phyloP scores from a whole-genome alignment of 2,113 vertebrate species.

The Rhabdomys dilectus region DNA sequence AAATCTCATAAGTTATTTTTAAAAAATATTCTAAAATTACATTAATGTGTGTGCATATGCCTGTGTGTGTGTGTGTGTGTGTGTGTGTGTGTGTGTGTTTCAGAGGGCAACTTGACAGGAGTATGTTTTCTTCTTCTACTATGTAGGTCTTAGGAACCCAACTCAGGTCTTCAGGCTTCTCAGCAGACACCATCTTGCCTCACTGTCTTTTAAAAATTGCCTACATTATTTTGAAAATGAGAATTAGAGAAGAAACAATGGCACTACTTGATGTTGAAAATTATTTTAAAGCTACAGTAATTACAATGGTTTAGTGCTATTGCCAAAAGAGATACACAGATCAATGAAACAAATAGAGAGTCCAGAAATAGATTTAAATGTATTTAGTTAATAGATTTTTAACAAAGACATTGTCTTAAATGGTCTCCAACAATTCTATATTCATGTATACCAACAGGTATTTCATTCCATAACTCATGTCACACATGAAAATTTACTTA shows the following conservation, averaged over 20 bases:
- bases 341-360: neutral
- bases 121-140: neutral
- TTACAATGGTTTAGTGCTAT: neutral
- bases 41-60: neutral
- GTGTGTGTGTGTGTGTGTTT: neutral
- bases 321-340: neutral
- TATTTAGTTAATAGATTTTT: constrained; percentile 27
- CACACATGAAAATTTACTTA: neutral
- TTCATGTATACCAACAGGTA: neutral
- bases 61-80: too few species aligned
- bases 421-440: neutral
- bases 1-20: neutral
- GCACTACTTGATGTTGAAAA: neutral
- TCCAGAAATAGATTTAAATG: neutral
- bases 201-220: neutral
- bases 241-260: neutral
- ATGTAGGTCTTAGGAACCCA: too few species aligned
- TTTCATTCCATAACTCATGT: neutral
- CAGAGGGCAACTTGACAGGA: neutral
- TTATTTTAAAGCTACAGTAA: constrained; percentile 28
- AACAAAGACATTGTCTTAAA: neutral
- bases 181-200: too few species aligned
- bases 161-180: neutral
- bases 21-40: neutral
- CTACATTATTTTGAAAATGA: constrained; percentile 15